Evolutionary conservation across 2,888 invertebrate genomes (phyloP).

Genomic region (Lithodes maja): DNA sequence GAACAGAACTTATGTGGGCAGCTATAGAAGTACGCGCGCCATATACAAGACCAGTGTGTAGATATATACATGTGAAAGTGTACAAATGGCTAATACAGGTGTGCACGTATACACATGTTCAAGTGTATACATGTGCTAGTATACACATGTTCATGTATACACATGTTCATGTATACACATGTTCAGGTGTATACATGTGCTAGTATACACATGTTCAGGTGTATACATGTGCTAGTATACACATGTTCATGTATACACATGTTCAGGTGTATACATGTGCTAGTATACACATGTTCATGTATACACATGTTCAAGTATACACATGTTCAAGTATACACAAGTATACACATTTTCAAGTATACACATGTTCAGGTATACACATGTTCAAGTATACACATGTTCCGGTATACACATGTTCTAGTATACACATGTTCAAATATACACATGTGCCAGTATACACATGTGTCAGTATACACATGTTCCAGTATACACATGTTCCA

Average conservation of each 20-base stretch:
- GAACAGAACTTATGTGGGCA: too few species aligned
- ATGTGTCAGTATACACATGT: neutral
- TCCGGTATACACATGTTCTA: neutral
- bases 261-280: neutral
- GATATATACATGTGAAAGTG: constrained; percentile 5
- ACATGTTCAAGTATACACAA: neutral
- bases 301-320: neutral
- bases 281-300: neutral
- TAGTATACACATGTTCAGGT: neutral
- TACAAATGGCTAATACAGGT: neutral
- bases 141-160: neutral
- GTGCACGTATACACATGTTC: neutral
- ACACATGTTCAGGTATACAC: neutral
- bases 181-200: neutral
- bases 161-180: neutral
- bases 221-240: neutral
- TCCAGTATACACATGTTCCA: neutral
- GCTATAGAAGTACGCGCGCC: too few species aligned
- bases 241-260: neutral
- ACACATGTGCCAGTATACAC: neutral
- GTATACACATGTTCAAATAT: neutral
- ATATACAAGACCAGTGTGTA: neutral
- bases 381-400: neutral
- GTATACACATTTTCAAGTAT: neutral
- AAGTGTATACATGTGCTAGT: neutral